A percentile compares a stretch with the other conserved stretches of the same genome.
Conservation (phyloP, 2,113 vertebrate genomes). For the Campylomormyrus numenius region DNA sequence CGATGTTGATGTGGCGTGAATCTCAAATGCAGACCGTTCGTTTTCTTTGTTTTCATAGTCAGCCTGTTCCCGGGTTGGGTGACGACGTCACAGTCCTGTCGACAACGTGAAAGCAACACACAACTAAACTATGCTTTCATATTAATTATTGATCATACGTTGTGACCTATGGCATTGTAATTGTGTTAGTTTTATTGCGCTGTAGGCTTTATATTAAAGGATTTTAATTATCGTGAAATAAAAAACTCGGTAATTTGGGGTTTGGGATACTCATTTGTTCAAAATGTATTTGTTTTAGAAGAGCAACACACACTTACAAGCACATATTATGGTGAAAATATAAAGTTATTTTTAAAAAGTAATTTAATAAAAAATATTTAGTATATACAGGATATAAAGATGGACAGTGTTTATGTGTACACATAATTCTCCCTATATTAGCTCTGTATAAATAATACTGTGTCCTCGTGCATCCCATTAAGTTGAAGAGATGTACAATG, state of each 20-base stretch:
- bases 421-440: background rate
- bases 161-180: background rate
- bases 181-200: background rate
- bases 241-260: background rate
- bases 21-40: background rate
- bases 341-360: background rate
- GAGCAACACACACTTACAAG: background rate
- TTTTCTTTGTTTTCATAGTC: slow-evolving; percentile 18
- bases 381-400: background rate
- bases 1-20: background rate
- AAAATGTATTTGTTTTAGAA: background rate
- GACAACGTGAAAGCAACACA: background rate
- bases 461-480: background rate
- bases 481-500: background rate
- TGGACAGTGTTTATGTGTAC: background rate
- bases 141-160: background rate
- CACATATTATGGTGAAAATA: background rate
- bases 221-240: background rate
- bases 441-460: background rate
- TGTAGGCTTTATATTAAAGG: background rate
- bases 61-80: slow-evolving; percentile 3
- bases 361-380: background rate
- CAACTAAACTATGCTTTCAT: background rate
- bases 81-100: slow-evolving; percentile 9
- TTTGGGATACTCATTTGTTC: background rate